phyloP scores from a whole-genome alignment of 2,888 invertebrate genomes.

The Metallyticus violacea region DNA sequence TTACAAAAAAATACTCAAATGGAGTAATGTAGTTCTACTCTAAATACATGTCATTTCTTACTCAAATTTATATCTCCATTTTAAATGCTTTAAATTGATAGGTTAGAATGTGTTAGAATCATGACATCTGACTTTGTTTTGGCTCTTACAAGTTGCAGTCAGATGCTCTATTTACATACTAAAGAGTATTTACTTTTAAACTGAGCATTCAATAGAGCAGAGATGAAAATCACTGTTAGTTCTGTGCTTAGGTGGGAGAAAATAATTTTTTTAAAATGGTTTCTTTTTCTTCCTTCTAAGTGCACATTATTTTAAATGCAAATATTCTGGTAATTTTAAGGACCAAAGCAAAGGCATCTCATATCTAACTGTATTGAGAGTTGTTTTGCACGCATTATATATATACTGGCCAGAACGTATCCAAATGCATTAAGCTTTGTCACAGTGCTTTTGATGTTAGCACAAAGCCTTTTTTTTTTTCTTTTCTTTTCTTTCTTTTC shows the following conservation, averaged over 20 bases:
- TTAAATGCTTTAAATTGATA: background rate
- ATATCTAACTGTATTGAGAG: background rate
- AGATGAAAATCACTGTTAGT: background rate
- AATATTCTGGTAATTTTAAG: background rate
- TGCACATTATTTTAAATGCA: background rate
- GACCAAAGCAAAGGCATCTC: background rate
- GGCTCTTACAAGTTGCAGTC: background rate
- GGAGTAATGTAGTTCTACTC: background rate
- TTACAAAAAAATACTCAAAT: background rate
- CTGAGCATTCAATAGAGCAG: background rate
- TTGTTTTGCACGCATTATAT: background rate
- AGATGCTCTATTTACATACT: background rate
- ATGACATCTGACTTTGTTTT: background rate
- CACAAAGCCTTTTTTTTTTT: background rate
- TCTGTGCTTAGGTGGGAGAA: background rate
- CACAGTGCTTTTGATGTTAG: constrained; percentile 2
- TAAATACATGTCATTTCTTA: background rate
- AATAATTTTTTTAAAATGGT: too few relatives aligned
- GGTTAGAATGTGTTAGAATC: background rate
- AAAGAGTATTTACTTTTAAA: background rate
- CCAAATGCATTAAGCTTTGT: background rate
- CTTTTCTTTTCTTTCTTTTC: too few relatives aligned
- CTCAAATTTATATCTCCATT: background rate
- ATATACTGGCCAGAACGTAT: background rate
- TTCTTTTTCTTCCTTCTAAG: background rate